Conservation (phyloP, 2,113 vertebrate species). For the Lipotes vexillifer region DNA sequence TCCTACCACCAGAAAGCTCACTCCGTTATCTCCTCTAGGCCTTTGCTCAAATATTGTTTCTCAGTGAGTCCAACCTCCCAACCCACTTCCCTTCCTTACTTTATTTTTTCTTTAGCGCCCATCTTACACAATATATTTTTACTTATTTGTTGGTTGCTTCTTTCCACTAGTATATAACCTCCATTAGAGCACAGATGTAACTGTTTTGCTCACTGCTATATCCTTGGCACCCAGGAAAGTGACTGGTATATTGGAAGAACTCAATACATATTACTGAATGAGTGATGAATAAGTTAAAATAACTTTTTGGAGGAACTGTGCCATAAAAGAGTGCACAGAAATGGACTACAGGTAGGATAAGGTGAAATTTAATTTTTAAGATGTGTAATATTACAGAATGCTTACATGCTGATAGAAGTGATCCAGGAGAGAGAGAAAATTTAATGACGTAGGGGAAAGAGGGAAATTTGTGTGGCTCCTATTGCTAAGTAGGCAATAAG, state of each 20-base stretch:
- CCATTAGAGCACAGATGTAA: neutral
- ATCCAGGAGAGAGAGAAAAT: neutral
- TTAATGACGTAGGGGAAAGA: neutral
- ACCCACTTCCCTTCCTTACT: neutral
- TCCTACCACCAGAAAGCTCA: neutral
- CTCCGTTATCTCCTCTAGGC: neutral
- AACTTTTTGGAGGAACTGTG: neutral
- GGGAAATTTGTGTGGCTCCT: neutral
- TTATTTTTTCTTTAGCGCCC: neutral
- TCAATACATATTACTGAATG: neutral
- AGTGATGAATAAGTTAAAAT: neutral
- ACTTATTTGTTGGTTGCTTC: neutral
- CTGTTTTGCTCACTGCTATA: neutral
- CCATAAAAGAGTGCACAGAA: neutral
- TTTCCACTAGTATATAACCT: neutral
- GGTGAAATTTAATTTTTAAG: neutral
- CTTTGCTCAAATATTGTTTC: neutral
- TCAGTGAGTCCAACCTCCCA: neutral
- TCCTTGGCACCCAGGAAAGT: neutral
- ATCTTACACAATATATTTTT: neutral
- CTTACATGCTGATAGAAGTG: neutral
- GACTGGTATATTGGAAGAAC: neutral
- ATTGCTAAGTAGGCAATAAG: neutral
- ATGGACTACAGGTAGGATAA: neutral
- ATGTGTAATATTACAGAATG: neutral